These are phyloP conservation scores for Platyrinchus mystaceus DNA, from an alignment of 2,797 vertebrate genomes.

Conservation along the genomic window DNA sequence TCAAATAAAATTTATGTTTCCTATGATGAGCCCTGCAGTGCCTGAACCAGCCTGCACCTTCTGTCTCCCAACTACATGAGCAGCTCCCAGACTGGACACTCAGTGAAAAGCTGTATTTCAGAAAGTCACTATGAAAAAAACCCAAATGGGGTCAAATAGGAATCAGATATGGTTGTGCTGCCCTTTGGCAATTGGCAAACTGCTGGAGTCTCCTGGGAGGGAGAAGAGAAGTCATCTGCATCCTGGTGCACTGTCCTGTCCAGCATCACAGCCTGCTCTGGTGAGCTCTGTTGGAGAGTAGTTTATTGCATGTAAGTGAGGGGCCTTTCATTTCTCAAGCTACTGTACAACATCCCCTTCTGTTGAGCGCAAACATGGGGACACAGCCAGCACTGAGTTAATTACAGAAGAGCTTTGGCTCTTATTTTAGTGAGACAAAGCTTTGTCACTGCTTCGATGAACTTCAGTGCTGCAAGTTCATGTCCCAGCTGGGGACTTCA, in stretches of 20 bases:
- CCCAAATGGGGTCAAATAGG: neutral
- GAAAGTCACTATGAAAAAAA: neutral
- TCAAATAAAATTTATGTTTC: neutral
- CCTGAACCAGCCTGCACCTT: neutral
- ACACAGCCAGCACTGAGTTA: constrained; percentile 26
- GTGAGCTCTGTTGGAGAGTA: neutral
- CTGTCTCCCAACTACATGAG: neutral
- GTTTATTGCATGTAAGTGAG: constrained; percentile 48
- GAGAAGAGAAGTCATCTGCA: neutral
- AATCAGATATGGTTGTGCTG: neutral
- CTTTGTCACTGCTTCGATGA: neutral
- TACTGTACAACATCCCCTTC: constrained; percentile 15
- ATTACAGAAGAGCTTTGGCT: constrained; percentile 14
- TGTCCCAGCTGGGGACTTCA: neutral
- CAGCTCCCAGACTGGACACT: neutral
- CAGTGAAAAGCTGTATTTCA: constrained; percentile 26
- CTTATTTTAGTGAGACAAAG: neutral
- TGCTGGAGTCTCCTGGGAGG: neutral
- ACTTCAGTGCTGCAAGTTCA: constrained; percentile 14
- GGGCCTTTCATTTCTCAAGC: constrained; percentile 40
- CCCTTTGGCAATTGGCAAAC: neutral
- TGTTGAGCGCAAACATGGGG: constrained; percentile 22
- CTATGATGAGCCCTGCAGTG: neutral
- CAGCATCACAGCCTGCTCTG: too few relatives aligned
- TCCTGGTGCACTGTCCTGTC: fast-evolving